Conservation (phyloP, 1,140 invertebrate genomes). For the Anthonomus grandis region DNA sequence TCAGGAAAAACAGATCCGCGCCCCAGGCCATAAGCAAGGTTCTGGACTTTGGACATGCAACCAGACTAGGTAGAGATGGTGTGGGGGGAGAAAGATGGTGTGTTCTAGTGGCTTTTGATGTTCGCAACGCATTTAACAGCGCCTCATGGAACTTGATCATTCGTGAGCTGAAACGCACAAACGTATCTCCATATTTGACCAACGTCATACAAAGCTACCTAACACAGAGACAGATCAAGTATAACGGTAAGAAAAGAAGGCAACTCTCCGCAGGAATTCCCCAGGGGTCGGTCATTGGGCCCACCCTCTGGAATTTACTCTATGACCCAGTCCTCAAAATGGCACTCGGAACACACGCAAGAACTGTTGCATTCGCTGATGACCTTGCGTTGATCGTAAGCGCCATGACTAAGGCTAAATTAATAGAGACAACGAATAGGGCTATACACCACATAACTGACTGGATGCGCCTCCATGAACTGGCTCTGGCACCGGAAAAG, state of each 20-base stretch:
- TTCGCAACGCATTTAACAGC: conserved; percentile 18
- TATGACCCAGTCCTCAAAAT: conserved; percentile 45
- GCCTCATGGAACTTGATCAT: conserved; percentile 3
- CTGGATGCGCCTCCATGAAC: too few relatives aligned
- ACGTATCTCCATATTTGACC: not conserved
- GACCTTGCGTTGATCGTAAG: conserved; percentile 24
- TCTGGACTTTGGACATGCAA: not conserved
- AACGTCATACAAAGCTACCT: not conserved
- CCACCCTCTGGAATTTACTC: conserved; percentile 47
- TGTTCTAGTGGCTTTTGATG: conserved; percentile 6
- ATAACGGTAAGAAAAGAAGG: too few relatives aligned
- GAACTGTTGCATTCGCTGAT: conserved; percentile 23
- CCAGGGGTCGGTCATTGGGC: conserved; percentile 25
- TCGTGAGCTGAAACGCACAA: not conserved
- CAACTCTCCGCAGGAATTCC: too few relatives aligned
- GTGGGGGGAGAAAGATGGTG: conserved; percentile 3
- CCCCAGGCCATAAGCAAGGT: conserved; percentile 13
- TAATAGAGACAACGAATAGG: not conserved
- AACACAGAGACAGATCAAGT: not conserved
- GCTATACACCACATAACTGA: not conserved
- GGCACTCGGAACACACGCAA: conserved; percentile 27
- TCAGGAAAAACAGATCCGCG: conserved; percentile 11
- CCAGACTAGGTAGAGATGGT: not conserved
- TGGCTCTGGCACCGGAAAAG: not conserved
- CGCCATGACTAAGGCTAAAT: conserved; percentile 1